These are phyloP conservation scores for Dissostichus mawsoni DNA, from an alignment of 2,113 vertebrate genomes.

Conservation along the genomic window DNA sequence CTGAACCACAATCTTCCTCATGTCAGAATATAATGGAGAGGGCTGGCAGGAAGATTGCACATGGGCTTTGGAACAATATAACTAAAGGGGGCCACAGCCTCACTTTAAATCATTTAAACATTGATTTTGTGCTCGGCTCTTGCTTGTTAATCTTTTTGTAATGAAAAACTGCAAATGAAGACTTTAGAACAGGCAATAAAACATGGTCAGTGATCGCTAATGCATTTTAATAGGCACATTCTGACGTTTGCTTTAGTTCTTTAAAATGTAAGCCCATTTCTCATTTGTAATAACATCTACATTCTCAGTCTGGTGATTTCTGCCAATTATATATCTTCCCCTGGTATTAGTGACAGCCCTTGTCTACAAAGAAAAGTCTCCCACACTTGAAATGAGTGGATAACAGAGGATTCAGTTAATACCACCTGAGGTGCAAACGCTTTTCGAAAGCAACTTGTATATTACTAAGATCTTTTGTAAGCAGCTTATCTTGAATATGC, in stretches of 20 bases:
- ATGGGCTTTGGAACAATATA: slow-evolving; percentile 68
- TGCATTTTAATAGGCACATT: slow-evolving; percentile 76
- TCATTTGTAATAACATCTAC: slow-evolving; percentile 61
- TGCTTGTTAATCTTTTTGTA: slow-evolving; percentile 79
- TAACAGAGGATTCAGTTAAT: slow-evolving; percentile 51
- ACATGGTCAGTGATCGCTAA: slow-evolving; percentile 73
- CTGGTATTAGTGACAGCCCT: slow-evolving; percentile 35
- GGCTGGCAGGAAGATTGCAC: slow-evolving; percentile 61
- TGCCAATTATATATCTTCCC: slow-evolving; percentile 48
- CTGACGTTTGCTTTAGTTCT: slow-evolving; percentile 64
- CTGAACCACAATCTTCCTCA: slow-evolving; percentile 66
- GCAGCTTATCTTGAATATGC: slow-evolving; percentile 44
- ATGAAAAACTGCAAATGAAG: slow-evolving; percentile 80
- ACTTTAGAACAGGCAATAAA: slow-evolving; percentile 78
- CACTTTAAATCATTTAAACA: slow-evolving; percentile 82
- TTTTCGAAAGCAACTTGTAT: slow-evolving; percentile 47
- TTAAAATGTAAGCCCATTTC: slow-evolving; percentile 60
- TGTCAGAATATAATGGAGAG: slow-evolving; percentile 70
- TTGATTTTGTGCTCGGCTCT: slow-evolving; percentile 77
- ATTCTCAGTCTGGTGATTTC: slow-evolving; percentile 48
- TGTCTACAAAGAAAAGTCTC: slow-evolving; percentile 14
- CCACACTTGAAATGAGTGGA: slow-evolving; percentile 49
- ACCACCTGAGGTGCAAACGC: slow-evolving; percentile 50
- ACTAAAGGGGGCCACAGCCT: slow-evolving; percentile 72
- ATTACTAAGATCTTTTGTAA: slow-evolving; percentile 21